These are phyloP conservation scores for Athene noctua DNA, from an alignment of 2,113 vertebrate species.

Conservation along the genomic window DNA sequence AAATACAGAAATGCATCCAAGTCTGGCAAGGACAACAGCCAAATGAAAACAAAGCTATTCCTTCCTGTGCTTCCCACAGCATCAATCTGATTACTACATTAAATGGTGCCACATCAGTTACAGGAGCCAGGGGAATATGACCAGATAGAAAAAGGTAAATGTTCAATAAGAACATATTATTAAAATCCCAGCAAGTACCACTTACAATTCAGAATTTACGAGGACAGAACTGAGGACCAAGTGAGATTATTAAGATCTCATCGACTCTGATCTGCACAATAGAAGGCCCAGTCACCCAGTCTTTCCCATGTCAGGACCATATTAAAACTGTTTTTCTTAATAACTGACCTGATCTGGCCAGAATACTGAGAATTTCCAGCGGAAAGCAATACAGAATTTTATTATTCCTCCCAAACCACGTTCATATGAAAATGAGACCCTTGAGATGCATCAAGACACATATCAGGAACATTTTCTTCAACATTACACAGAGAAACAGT, in stretches of 20 bases:
- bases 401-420: background rate
- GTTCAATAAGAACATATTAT: background rate
- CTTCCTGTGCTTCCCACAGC: background rate
- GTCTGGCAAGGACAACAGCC: background rate
- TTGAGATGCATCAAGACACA: background rate
- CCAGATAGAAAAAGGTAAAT: background rate
- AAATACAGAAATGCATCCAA: background rate
- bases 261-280: background rate
- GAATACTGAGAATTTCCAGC: background rate
- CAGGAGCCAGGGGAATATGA: background rate
- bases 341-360: background rate
- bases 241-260: background rate
- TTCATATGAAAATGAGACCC: background rate
- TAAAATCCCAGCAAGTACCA: background rate
- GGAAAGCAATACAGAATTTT: background rate
- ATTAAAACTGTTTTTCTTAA: background rate
- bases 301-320: background rate
- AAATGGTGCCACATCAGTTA: background rate
- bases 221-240: background rate
- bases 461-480: background rate
- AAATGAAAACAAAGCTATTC: background rate
- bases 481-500: background rate
- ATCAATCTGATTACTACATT: background rate
- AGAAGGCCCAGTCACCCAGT: background rate
- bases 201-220: background rate